Conservation (phyloP, 2,888 invertebrate genomes). For the Sicus ferrugineus region DNA sequence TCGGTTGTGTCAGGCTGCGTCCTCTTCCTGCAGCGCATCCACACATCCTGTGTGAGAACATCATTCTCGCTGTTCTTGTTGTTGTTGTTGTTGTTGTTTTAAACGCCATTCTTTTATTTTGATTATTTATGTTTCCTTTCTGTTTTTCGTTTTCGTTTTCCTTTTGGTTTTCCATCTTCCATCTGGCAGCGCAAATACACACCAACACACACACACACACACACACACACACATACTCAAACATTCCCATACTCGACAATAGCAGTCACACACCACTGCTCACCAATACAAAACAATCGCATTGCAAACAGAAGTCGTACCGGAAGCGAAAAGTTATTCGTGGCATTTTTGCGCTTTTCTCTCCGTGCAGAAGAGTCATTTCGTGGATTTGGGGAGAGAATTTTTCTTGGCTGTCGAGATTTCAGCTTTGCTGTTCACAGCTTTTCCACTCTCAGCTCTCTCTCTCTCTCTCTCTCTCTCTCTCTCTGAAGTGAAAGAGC, state of each 20-base stretch:
- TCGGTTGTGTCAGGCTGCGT: neutral
- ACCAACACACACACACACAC: conserved; percentile 30
- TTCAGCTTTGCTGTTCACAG: neutral
- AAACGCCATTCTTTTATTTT: too few relatives aligned
- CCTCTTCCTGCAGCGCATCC: neutral
- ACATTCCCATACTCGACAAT: neutral
- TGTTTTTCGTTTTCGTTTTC: too few relatives aligned
- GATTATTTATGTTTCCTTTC: too few relatives aligned
- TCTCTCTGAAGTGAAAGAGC: too few relatives aligned
- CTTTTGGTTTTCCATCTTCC: too few relatives aligned
- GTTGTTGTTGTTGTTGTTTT: conserved; percentile 46
- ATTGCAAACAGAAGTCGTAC: conserved; percentile 37
- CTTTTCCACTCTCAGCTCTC: too few relatives aligned
- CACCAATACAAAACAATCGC: conserved; percentile 20
- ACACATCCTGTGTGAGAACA: conserved; percentile 11
- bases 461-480: too few relatives aligned
- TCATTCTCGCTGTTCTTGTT: conserved; percentile 37
- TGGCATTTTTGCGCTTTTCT: conserved; percentile 21
- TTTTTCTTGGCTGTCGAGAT: neutral
- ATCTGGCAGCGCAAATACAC: conserved; percentile 42
- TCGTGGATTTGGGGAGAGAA: too few relatives aligned
- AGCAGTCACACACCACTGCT: neutral
- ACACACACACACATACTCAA: conserved; percentile 7
- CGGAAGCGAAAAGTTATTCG: conserved; percentile 47
- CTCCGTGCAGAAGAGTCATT: neutral